Conservation (phyloP, 1,140 invertebrate species). For the Hylaeus anthracinus region DNA sequence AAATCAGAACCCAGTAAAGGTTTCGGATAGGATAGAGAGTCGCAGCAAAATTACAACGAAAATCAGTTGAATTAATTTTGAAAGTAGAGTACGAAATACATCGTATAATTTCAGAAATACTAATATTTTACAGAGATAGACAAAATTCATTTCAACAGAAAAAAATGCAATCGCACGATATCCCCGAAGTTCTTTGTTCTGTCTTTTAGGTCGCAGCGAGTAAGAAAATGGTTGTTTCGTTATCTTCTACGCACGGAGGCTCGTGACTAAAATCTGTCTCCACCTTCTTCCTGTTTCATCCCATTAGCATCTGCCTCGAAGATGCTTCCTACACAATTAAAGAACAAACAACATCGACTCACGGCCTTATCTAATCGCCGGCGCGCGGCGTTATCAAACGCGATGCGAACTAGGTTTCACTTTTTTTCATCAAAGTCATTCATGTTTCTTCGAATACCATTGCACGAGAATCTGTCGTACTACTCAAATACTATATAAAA, state of each 20-base stretch:
- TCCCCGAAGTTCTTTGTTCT: not conserved
- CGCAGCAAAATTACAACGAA: no score
- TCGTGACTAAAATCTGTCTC: constrained; percentile 43
- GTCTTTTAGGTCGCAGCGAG: not conserved
- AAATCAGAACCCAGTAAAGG: no score
- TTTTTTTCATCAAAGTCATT: not conserved
- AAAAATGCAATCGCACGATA: no score
- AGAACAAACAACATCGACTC: constrained; percentile 34
- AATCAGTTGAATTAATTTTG: no score
- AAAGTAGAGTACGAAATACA: no score
- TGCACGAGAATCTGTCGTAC: not conserved
- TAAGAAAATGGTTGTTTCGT: constrained; percentile 12
- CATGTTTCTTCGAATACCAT: no score
- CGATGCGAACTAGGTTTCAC: not conserved
- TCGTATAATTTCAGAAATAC: no score
- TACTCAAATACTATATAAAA: not conserved
- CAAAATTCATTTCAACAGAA: constrained; percentile 8
- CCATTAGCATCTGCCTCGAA: constrained; percentile 49
- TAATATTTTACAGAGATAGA: no score
- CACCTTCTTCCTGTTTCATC: constrained; percentile 52
- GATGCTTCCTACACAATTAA: constrained; percentile 35
- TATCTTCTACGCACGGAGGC: constrained; percentile 32
- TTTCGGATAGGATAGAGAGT: no score
- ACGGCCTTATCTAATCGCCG: constrained; percentile 52
- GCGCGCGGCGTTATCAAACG: constrained; percentile 13